A percentile compares a stretch with the other conserved stretches of the same genome.
These are phyloP conservation scores for Nemoura dubitans DNA, from an alignment of 2,888 invertebrate species.

Conservation along the genomic window DNA sequence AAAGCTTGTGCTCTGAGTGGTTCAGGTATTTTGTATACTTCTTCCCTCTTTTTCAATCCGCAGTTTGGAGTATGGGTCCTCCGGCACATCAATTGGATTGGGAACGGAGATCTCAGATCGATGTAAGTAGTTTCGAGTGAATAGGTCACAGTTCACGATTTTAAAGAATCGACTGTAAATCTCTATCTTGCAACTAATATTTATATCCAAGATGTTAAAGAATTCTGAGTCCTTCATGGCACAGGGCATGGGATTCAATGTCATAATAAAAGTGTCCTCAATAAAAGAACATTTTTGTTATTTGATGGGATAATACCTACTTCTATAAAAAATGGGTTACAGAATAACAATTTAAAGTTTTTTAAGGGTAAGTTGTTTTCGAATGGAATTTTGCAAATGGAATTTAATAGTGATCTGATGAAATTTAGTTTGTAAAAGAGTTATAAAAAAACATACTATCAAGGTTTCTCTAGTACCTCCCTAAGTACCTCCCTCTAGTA, in stretches of 20 bases:
- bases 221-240: slow-evolving; percentile 78
- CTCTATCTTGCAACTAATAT: slow-evolving; percentile 81
- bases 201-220: slow-evolving; percentile 86
- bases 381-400: too few species aligned
- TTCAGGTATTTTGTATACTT: slow-evolving; percentile 62
- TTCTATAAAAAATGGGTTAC: too few species aligned
- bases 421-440: neutral
- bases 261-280: slow-evolving; percentile 81
- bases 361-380: too few species aligned
- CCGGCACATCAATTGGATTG: slow-evolving; percentile 69
- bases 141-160: slow-evolving; percentile 86
- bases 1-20: slow-evolving; percentile 71
- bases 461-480: neutral
- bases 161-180: slow-evolving; percentile 84
- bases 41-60: slow-evolving; percentile 52
- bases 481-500: too few species aligned
- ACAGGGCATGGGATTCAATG: slow-evolving; percentile 82
- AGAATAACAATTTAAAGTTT: too few species aligned
- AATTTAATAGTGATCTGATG: too few species aligned
- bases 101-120: slow-evolving; percentile 86
- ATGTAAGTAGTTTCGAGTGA: slow-evolving; percentile 85
- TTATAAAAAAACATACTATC: neutral
- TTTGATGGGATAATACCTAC: too few species aligned
- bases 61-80: slow-evolving; percentile 58
- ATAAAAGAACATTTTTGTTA: too few species aligned